Conservation (phyloP, 2,113 vertebrate genomes). For the Ibidorhyncha struthersii region DNA sequence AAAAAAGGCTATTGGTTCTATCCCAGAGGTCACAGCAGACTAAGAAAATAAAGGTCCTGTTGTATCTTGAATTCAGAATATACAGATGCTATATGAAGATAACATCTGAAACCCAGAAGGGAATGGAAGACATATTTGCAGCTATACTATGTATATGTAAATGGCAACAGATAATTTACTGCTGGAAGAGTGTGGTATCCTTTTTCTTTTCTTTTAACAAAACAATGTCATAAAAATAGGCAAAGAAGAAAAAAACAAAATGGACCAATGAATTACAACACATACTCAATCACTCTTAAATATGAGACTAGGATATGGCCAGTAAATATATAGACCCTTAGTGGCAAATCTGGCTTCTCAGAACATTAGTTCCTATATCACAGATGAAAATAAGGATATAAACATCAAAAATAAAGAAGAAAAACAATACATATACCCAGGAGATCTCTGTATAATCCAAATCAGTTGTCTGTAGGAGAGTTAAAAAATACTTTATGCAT, state of each 20-base stretch:
- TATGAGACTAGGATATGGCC: slow-evolving; percentile 11
- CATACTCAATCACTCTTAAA: slow-evolving; percentile 30
- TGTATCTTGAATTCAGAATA: slow-evolving; percentile 1
- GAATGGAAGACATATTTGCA: background rate
- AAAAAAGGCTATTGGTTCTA: background rate
- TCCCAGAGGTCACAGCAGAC: slow-evolving; percentile 8
- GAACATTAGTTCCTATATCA: slow-evolving; percentile 48
- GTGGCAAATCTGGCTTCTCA: slow-evolving; percentile 38
- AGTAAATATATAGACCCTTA: slow-evolving; percentile 43
- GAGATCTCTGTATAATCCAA: slow-evolving; percentile 15
- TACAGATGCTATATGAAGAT: slow-evolving; percentile 13
- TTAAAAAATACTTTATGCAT: background rate
- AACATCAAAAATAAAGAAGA: slow-evolving; percentile 44
- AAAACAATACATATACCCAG: background rate
- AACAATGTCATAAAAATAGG: slow-evolving; percentile 35
- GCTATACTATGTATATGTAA: slow-evolving; percentile 10
- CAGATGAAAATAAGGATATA: slow-evolving; percentile 40
- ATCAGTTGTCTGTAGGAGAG: background rate
- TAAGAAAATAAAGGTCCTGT: slow-evolving; percentile 39
- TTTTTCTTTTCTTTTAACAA: slow-evolving; percentile 12
- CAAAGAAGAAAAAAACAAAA: slow-evolving; percentile 21
- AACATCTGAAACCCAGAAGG: slow-evolving; percentile 23
- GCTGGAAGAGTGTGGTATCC: background rate
- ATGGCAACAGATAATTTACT: slow-evolving; percentile 35
- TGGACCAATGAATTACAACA: slow-evolving; percentile 33